Percentiles rank a stretch among this genome's conserved stretches.
phyloP scores from a whole-genome alignment of 2,113 vertebrate genomes.

The Micronycteris hirsuta region DNA sequence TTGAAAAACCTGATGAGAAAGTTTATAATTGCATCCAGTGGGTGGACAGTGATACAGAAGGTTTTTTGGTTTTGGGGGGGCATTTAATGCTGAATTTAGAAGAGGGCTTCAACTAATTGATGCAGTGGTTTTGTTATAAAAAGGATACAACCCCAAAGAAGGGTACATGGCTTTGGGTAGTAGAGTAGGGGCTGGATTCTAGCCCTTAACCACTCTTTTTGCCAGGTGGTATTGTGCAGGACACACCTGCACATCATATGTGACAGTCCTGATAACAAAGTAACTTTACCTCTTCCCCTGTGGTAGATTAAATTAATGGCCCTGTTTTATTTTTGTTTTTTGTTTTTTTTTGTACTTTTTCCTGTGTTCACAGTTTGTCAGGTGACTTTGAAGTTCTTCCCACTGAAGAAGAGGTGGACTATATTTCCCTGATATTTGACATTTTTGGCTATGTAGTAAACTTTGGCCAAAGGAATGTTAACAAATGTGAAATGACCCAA shows the following conservation, averaged over 20 bases:
- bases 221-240: background rate
- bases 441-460: slow-evolving; percentile 13
- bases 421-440: slow-evolving; percentile 11
- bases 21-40: background rate
- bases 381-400: background rate
- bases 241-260: background rate
- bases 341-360: background rate
- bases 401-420: background rate
- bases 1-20: background rate
- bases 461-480: background rate
- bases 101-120: background rate
- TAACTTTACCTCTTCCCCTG: background rate
- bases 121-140: background rate
- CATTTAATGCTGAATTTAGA: slow-evolving; percentile 21
- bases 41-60: background rate
- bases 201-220: background rate
- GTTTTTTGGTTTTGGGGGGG: too few species aligned
- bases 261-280: background rate
- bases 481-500: slow-evolving; percentile 12
- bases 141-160: background rate
- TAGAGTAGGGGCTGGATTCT: background rate
- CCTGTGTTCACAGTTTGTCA: background rate
- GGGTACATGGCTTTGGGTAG: background rate
- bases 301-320: background rate
- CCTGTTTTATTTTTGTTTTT: background rate